A percentile compares a stretch with the other conserved stretches of the same genome.
Evolutionary conservation across 2,113 vertebrate genomes (phyloP).

Genomic region (Anarrhichthys ocellatus): DNA sequence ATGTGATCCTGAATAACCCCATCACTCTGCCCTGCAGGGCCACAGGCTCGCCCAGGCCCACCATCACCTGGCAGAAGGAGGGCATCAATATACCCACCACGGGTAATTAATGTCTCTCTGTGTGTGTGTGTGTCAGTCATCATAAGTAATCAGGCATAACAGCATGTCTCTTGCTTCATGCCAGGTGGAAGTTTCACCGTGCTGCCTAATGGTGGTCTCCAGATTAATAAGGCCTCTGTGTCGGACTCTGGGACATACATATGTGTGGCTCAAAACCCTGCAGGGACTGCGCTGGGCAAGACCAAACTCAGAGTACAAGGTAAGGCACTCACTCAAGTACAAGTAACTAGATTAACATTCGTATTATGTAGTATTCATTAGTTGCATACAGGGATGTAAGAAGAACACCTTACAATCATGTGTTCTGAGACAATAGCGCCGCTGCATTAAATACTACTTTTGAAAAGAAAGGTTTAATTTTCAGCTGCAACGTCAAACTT

Average conservation of each 20-base stretch:
- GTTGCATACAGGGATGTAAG: background rate
- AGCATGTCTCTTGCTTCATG: background rate
- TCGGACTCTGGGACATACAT: constrained; percentile 92
- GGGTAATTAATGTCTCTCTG: constrained; percentile 78
- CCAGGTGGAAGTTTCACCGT: constrained; percentile 85
- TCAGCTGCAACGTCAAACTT: background rate
- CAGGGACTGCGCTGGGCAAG: constrained; percentile 94
- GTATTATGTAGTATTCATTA: background rate
- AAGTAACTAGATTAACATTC: background rate
- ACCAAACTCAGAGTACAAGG: constrained; percentile 96
- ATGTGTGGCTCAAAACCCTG: constrained; percentile 95
- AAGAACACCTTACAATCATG: background rate
- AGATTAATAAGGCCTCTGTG: constrained; percentile 87
- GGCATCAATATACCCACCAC: constrained; percentile 89
- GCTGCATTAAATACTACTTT: background rate
- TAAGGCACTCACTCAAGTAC: constrained; percentile 54
- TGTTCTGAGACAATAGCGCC: background rate
- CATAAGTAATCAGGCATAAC: background rate
- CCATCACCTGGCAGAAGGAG: constrained; percentile 97
- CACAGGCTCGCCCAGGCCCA: constrained; percentile 88
- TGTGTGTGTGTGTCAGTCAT: background rate
- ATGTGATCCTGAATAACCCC: constrained; percentile 91
- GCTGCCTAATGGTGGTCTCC: constrained; percentile 89
- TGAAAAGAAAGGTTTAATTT: background rate
- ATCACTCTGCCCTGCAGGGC: constrained; percentile 90